phyloP scores from a whole-genome alignment of 2,113 vertebrate species.

The Thymallus thymallus region DNA sequence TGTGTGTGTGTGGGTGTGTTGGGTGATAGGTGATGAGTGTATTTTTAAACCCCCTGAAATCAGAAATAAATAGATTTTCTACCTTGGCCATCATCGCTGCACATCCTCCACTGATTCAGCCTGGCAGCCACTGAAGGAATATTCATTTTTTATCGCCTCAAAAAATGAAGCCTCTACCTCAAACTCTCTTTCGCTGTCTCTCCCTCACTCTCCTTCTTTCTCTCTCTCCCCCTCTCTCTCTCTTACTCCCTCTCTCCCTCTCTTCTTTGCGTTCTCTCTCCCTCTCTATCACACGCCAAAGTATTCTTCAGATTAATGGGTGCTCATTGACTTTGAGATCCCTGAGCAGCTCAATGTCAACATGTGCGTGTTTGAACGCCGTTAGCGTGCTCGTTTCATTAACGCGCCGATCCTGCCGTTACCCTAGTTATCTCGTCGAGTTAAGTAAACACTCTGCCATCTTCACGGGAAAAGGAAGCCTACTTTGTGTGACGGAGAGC shows the following conservation, averaged over 20 bases:
- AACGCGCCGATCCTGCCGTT: slow-evolving; percentile 29
- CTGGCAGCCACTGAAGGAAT: slow-evolving; percentile 58
- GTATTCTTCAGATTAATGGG: slow-evolving; percentile 49
- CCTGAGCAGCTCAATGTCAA: slow-evolving; percentile 51
- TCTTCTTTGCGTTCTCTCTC: slow-evolving; percentile 26
- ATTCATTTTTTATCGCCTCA: slow-evolving; percentile 69
- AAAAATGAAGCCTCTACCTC: slow-evolving; percentile 43
- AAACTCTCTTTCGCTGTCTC: slow-evolving; percentile 2
- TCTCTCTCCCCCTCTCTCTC: neutral
- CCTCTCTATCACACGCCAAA: slow-evolving; percentile 22
- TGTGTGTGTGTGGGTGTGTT: neutral
- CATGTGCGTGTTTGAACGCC: slow-evolving; percentile 26
- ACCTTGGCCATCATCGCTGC: slow-evolving; percentile 57
- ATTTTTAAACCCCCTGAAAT: slow-evolving; percentile 69
- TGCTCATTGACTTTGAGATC: slow-evolving; percentile 54
- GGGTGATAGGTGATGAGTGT: slow-evolving; percentile 60
- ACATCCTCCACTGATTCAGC: slow-evolving; percentile 64
- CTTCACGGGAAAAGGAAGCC: neutral
- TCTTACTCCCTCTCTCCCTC: slow-evolving; percentile 17
- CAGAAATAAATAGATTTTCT: slow-evolving; percentile 67
- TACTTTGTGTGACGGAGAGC: neutral
- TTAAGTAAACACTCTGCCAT: slow-evolving; percentile 1
- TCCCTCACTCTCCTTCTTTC: slow-evolving; percentile 3
- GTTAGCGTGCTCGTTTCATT: slow-evolving; percentile 31
- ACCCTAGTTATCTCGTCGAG: slow-evolving; percentile 17